Evolutionary conservation across 2,113 vertebrate genomes (phyloP).

Genomic region (Cephalopterus ornatus): DNA sequence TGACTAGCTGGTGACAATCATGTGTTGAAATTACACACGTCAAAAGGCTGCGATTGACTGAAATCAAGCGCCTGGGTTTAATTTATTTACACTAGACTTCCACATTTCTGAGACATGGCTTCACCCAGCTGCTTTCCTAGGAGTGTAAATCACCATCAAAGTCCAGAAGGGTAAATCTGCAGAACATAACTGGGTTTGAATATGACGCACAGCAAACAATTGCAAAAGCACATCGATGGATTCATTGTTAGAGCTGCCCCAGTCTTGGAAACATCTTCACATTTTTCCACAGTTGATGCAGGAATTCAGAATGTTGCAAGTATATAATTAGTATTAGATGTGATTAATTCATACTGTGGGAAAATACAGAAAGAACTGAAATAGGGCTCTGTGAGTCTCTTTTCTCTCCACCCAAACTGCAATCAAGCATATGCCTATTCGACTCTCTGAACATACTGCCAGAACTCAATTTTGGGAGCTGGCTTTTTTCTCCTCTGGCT

Average conservation of each 20-base stretch:
- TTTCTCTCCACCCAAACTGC: conserved; percentile 33
- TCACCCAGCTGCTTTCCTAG: conserved; percentile 44
- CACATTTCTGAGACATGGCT: conserved; percentile 39
- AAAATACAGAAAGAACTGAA: conserved; percentile 62
- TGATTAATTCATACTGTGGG: conserved; percentile 69
- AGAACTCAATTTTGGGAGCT: conserved; percentile 39
- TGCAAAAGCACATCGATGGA: conserved; percentile 31
- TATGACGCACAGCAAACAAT: conserved; percentile 62
- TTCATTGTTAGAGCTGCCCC: conserved; percentile 39
- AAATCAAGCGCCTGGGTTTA: conserved; percentile 5
- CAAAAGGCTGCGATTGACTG: conserved; percentile 44
- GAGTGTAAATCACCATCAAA: conserved; percentile 56
- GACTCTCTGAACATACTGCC: conserved; percentile 37
- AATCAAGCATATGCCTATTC: conserved; percentile 29
- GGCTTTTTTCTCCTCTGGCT: conserved; percentile 35
- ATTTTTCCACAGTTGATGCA: conserved; percentile 71
- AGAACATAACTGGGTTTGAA: conserved; percentile 34
- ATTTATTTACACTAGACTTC: conserved; percentile 58
- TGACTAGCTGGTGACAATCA: conserved; percentile 22
- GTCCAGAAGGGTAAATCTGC: conserved; percentile 46
- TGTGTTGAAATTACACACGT: conserved; percentile 34
- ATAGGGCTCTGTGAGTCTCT: conserved; percentile 32
- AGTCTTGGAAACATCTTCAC: conserved; percentile 57
- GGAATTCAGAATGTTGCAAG: conserved; percentile 67
- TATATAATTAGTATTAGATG: conserved; percentile 71